phyloP scores from a whole-genome alignment of 37 sponge, comb jelly and placozoan species.

The Cladorhizidae sp. region DNA sequence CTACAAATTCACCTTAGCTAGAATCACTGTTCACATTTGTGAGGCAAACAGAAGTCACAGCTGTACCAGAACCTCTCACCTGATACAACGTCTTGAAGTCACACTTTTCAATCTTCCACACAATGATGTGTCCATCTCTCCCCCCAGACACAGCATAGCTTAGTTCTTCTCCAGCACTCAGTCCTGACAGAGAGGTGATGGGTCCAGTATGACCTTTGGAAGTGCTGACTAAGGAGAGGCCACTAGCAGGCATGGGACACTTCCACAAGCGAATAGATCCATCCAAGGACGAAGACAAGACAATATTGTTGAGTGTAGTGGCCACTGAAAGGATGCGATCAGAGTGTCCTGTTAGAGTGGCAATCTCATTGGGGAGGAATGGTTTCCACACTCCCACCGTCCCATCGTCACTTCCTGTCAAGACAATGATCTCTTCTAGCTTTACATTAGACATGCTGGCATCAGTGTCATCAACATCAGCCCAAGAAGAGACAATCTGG shows the following conservation, averaged over 20 bases:
- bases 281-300: conserved; percentile 77
- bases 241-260: conserved; percentile 33
- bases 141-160: conserved; percentile 41
- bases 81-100: conserved; percentile 28
- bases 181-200: conserved; percentile 40
- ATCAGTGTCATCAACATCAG: conserved; percentile 61
- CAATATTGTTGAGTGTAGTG: conserved; percentile 44
- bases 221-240: neutral
- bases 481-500: conserved; percentile 28
- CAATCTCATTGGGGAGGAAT: conserved; percentile 75
- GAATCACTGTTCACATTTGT: neutral
- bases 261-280: conserved; percentile 79
- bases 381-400: conserved; percentile 86
- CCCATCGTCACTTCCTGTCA: conserved; percentile 92
- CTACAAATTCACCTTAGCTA: conserved; percentile 3
- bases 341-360: conserved; percentile 77
- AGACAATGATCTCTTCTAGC: conserved; percentile 52
- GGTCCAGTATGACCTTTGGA: conserved; percentile 62
- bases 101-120: conserved; percentile 51
- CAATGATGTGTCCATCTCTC: conserved; percentile 69
- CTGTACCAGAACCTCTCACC: conserved; percentile 39
- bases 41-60: conserved; percentile 38
- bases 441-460: conserved; percentile 20
- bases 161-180: neutral
- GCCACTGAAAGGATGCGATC: conserved; percentile 76